phyloP scores from a whole-genome alignment of 1,140 invertebrate genomes.

The Aphis gossypii region DNA sequence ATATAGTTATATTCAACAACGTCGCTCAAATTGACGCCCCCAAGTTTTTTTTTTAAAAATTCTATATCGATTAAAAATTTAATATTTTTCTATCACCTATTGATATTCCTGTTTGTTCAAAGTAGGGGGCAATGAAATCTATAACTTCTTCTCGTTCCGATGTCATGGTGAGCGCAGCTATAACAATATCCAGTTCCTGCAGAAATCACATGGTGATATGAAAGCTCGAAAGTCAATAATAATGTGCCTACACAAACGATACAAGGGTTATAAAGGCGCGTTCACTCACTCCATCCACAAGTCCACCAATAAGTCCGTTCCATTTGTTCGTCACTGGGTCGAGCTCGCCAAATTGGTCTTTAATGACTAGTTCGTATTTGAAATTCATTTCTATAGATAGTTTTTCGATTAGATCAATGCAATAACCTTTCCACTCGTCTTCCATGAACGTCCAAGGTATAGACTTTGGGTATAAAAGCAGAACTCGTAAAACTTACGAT shows the following conservation, averaged over 20 bases:
- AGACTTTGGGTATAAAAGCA: constrained; percentile 59
- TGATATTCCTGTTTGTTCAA: constrained; percentile 86
- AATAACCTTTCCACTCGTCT: constrained; percentile 83
- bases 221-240: constrained; percentile 31
- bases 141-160: constrained; percentile 91
- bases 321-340: constrained; percentile 76
- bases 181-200: constrained; percentile 85
- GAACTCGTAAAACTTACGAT: neutral
- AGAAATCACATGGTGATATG: constrained; percentile 7
- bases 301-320: constrained; percentile 89
- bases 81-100: constrained; percentile 73
- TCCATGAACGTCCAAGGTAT: constrained; percentile 63
- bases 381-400: constrained; percentile 83
- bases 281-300: constrained; percentile 78
- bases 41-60: neutral
- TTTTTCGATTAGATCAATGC: constrained; percentile 84
- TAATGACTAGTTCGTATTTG: constrained; percentile 82
- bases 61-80: neutral
- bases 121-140: constrained; percentile 91
- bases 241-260: neutral
- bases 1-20: no score
- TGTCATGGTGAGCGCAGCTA: constrained; percentile 89
- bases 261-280: neutral
- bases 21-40: neutral
- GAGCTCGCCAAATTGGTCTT: constrained; percentile 78